Base-by-base conservation (phyloP, 1,140 invertebrate genomes). In the Lepidurus couesii region DNA sequence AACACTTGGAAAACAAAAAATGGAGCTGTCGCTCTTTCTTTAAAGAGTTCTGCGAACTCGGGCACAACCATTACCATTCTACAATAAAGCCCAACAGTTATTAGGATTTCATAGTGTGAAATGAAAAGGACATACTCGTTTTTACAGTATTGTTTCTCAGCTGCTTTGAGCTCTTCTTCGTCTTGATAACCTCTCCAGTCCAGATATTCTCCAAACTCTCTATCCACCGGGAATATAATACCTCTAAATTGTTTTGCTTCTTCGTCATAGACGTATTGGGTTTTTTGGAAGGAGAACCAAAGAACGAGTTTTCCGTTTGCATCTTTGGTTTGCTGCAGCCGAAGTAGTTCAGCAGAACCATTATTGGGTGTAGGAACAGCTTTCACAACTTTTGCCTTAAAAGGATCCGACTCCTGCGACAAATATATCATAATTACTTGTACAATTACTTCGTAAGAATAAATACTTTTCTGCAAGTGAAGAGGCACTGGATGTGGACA, bases 1-100 rank as follows among this genome's bases (percentile, higher is more conserved):
- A 99, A 99, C 75, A 99, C 91, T 88, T 92, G 87, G 83, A 93
- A 92, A 6, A 99, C 97, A 87, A 99, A 99, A 86, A 99, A 99
- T 21, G 98, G 98, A 1, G 98, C 97, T 16, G 97, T 98, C 1
- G 98, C 98, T 82, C 98, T 88, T 87, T 99, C 98, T 83, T 92
- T 95, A 83, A 99, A 99, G 5, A 99, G 86, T 86, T 99, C 96
- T 86, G 91, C 90, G 84, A 99, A 99, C 84, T 97, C 93, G 13
- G 98, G 98, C 53, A 99, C 92, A 78, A 95, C 92, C 91, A 95
- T 94, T 80, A 91, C 90, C 84, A 95, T 87, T 75, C 93, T 95
- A 83, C 81, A 89, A 88, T 77, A 79, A 73, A 44, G 75, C 75
- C 77, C 21, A 75, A 45, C 42, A 8, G 42, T 76, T 79, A 74